These are phyloP conservation scores for Quadriops clusia DNA, from an alignment of 2,888 invertebrate genomes.

Conservation along the genomic window DNA sequence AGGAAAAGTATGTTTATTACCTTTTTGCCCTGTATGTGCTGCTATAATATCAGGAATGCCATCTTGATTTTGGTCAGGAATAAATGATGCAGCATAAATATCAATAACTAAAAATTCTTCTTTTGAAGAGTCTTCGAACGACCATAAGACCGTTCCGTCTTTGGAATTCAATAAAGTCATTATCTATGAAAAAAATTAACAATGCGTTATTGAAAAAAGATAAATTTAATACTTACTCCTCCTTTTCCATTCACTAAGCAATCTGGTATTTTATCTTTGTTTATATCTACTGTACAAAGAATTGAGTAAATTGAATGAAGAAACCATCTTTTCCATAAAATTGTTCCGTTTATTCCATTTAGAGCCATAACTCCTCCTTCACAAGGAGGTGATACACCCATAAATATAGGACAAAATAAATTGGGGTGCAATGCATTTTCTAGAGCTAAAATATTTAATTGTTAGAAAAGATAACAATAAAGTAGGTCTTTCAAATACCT, in stretches of 20 bases:
- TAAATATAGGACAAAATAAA: conserved; percentile 52
- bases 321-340: conserved; percentile 65
- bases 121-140: conserved; percentile 39
- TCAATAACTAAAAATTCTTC: conserved; percentile 37
- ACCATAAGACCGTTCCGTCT: conserved; percentile 57
- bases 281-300: conserved; percentile 60
- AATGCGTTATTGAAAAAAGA: conserved; percentile 31
- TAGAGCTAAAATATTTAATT: conserved; percentile 13
- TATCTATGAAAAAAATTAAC: conserved; percentile 34
- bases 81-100: conserved; percentile 58
- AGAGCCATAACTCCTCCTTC: conserved; percentile 64
- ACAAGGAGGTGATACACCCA: conserved; percentile 52
- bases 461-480: too few species aligned
- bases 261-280: conserved; percentile 54
- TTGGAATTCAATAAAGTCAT: conserved; percentile 53
- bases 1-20: conserved; percentile 20
- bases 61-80: conserved; percentile 59
- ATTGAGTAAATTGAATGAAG: conserved; percentile 60
- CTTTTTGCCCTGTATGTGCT: conserved; percentile 49
- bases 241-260: conserved; percentile 62
- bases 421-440: conserved; percentile 43
- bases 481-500: conserved; percentile 45
- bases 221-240: conserved; percentile 43
- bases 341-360: conserved; percentile 57
- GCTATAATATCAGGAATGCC: conserved; percentile 56